A percentile compares a stretch with the other conserved stretches of the same genome.
phyloP scores from a whole-genome alignment of 2,113 vertebrate species.

The Perca flavescens region DNA sequence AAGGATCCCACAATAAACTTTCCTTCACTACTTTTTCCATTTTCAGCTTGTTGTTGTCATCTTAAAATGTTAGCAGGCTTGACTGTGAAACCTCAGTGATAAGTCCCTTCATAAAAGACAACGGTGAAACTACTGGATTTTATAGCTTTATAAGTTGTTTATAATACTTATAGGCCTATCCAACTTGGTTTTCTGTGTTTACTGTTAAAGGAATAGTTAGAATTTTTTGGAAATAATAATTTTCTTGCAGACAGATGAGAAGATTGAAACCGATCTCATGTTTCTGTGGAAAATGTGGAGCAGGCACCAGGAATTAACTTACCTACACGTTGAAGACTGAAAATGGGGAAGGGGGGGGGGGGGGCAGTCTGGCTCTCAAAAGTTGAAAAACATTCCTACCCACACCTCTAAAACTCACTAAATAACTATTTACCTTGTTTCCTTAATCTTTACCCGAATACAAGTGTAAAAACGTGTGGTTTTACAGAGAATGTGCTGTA shows the following conservation, averaged over 20 bases:
- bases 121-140: background rate
- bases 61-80: constrained; percentile 31
- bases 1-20: constrained; percentile 47
- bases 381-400: background rate
- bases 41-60: constrained; percentile 48
- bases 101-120: background rate
- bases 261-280: background rate
- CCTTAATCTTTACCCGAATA: no score
- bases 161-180: background rate
- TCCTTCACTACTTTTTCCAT: constrained; percentile 60
- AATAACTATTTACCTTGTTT: no score
- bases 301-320: background rate
- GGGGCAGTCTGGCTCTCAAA: background rate
- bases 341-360: no score
- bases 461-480: no score
- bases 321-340: no score
- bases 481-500: no score
- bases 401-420: no score
- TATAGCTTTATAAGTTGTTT: background rate
- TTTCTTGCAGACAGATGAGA: background rate
- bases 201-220: background rate
- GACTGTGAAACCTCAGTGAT: constrained; percentile 37
- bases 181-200: background rate
- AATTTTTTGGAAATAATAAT: background rate
- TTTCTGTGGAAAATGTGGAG: background rate